Percentiles rank a stretch among this genome's conserved stretches.
These are phyloP conservation scores for Nilaparvata lugens DNA, from an alignment of 1,140 invertebrate species.

Conservation along the genomic window DNA sequence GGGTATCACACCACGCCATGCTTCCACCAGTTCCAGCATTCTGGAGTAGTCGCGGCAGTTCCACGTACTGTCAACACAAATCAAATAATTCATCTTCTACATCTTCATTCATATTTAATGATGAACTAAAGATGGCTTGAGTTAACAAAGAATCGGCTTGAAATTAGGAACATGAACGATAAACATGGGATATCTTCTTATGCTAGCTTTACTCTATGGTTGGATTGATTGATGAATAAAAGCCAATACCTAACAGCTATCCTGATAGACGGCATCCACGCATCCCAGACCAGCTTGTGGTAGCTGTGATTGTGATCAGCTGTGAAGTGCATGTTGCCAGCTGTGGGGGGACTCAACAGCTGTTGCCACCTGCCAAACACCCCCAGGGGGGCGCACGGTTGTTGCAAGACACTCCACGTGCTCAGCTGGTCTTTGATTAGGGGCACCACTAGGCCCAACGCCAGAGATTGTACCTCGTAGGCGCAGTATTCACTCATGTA, in stretches of 20 bases:
- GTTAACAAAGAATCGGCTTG: no score
- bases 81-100: no score
- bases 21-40: slow-evolving; percentile 69
- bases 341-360: slow-evolving; percentile 44
- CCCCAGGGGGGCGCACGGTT: slow-evolving; percentile 48
- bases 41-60: slow-evolving; percentile 60
- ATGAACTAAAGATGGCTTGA: no score
- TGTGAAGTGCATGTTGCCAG: slow-evolving; percentile 42
- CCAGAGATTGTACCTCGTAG: slow-evolving; percentile 54
- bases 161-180: no score
- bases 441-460: slow-evolving; percentile 51
- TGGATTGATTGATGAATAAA: no score
- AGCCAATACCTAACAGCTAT: slow-evolving; percentile 56
- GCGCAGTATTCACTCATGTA: slow-evolving; percentile 51
- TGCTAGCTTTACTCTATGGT: no score
- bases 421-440: slow-evolving; percentile 56
- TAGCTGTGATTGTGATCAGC: slow-evolving; percentile 61
- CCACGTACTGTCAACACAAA: slow-evolving; percentile 48
- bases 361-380: slow-evolving; percentile 64
- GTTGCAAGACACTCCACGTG: slow-evolving; percentile 64
- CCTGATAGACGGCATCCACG: slow-evolving; percentile 76
- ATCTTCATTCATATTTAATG: no score
- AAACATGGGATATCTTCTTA: no score
- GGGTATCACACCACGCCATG: slow-evolving; percentile 73
- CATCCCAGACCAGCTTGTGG: slow-evolving; percentile 81